Percentiles rank a stretch among this genome's conserved stretches.
Evolutionary conservation across 2,888 invertebrate genomes (phyloP).

Genomic region (Hyalella azteca): DNA sequence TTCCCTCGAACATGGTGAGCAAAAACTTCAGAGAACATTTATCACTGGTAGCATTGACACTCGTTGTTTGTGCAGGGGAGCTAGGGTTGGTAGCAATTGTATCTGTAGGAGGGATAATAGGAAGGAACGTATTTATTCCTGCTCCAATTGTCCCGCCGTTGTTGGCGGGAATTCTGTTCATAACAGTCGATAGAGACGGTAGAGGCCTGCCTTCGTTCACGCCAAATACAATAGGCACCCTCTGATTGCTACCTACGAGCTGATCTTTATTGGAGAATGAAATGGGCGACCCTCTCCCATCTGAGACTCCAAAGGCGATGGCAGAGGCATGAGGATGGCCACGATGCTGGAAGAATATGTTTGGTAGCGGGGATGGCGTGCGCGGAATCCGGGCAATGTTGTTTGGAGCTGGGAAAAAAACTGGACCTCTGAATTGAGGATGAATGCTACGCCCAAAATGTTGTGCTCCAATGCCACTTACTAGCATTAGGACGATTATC

Average conservation of each 20-base stretch:
- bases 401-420: not conserved
- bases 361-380: not conserved
- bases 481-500: too few relatives aligned
- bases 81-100: not conserved
- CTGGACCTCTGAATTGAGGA: not conserved
- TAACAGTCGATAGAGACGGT: not conserved
- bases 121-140: not conserved
- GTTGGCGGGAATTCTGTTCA: not conserved
- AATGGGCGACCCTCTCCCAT: not conserved
- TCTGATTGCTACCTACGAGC: not conserved
- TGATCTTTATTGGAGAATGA: not conserved
- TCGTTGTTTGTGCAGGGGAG: not conserved
- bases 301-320: not conserved
- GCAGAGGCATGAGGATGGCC: not conserved
- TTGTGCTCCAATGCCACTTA: too few relatives aligned
- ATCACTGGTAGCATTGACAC: not conserved
- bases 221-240: not conserved
- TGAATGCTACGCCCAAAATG: not conserved
- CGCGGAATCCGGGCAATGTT: not conserved
- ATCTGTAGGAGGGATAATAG: not conserved
- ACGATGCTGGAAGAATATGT: not conserved
- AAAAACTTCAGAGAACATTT: not conserved
- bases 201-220: not conserved
- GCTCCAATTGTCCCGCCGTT: not conserved
- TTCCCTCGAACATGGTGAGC: constrained; percentile 3